phyloP scores from a whole-genome alignment of 2,113 vertebrate species.

The Corythoichthys intestinalis region DNA sequence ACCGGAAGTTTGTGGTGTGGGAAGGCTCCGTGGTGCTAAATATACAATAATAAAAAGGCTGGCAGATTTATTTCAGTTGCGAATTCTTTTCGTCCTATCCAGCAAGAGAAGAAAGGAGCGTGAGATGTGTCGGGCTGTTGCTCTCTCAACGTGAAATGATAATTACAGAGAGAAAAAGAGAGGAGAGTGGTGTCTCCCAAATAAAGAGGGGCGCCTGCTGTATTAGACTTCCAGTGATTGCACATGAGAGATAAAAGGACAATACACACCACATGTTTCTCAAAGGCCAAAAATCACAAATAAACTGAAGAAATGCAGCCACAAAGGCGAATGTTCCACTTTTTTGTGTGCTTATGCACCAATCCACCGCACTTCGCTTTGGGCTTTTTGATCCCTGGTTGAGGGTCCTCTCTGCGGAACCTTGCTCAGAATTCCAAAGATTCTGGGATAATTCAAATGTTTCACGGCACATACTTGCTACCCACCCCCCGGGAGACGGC shows the following conservation, averaged over 20 bases:
- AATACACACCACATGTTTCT: conserved; percentile 46
- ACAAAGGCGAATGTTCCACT: conserved; percentile 44
- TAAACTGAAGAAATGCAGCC: conserved; percentile 16
- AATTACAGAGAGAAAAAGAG: conserved; percentile 71
- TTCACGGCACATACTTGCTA: conserved; percentile 67
- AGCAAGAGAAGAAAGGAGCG: conserved; percentile 33
- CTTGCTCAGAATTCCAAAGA: conserved; percentile 74
- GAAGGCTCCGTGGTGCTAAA: conserved; percentile 59
- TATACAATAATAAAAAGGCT: conserved; percentile 71
- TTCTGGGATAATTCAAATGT: conserved; percentile 76
- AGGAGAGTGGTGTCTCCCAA: conserved; percentile 60
- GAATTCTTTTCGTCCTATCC: conserved; percentile 46
- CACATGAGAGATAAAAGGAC: conserved; percentile 60
- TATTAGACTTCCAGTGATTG: conserved; percentile 62
- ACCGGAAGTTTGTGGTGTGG: conserved; percentile 65
- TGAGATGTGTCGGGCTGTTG: conserved; percentile 31
- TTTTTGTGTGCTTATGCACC: conserved; percentile 54
- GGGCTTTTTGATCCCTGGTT: conserved; percentile 65
- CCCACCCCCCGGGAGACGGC: conserved; percentile 60
- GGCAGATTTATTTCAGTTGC: conserved; percentile 67
- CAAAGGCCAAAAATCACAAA: conserved; percentile 42
- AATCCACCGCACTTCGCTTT: conserved; percentile 62
- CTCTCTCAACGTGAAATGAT: conserved; percentile 67
- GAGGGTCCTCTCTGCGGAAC: conserved; percentile 71
- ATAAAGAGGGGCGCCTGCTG: conserved; percentile 59